Conservation (phyloP, 2,113 vertebrate species). For the Pycnonotus jocosus region DNA sequence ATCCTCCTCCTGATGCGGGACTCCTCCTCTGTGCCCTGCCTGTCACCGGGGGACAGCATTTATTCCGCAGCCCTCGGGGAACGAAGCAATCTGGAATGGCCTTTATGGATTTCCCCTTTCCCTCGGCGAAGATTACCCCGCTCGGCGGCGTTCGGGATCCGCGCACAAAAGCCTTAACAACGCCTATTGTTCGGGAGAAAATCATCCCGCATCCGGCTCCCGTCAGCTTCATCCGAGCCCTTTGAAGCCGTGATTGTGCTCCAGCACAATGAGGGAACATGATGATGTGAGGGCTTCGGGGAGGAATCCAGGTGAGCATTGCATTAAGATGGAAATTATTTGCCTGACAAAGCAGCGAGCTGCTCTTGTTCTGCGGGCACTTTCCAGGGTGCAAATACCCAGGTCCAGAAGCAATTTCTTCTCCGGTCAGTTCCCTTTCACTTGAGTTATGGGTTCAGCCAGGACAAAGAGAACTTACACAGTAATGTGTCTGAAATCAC, state of each 20-base stretch:
- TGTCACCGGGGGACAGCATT: neutral
- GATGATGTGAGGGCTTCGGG: neutral
- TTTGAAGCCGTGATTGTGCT: conserved; percentile 43
- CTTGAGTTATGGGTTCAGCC: neutral
- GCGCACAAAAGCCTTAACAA: conserved; percentile 71
- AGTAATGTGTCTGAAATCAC: neutral
- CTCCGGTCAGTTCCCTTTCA: neutral
- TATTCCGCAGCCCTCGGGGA: neutral
- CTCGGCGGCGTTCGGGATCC: conserved; percentile 41
- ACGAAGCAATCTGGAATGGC: neutral
- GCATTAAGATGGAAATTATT: neutral
- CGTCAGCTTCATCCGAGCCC: conserved; percentile 49
- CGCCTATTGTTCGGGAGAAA: conserved; percentile 68
- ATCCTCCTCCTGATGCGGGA: neutral
- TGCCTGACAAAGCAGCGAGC: neutral
- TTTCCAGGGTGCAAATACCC: neutral
- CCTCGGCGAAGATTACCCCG: conserved; percentile 50
- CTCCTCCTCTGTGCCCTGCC: neutral
- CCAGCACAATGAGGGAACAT: neutral
- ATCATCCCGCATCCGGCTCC: conserved; percentile 19
- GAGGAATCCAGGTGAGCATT: neutral
- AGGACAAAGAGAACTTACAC: neutral
- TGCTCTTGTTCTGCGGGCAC: neutral
- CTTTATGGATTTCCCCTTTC: conserved; percentile 68
- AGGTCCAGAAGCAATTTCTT: neutral